Evolutionary conservation across 2,888 invertebrate species (phyloP).

Genomic region (Leistus spinibarbis): DNA sequence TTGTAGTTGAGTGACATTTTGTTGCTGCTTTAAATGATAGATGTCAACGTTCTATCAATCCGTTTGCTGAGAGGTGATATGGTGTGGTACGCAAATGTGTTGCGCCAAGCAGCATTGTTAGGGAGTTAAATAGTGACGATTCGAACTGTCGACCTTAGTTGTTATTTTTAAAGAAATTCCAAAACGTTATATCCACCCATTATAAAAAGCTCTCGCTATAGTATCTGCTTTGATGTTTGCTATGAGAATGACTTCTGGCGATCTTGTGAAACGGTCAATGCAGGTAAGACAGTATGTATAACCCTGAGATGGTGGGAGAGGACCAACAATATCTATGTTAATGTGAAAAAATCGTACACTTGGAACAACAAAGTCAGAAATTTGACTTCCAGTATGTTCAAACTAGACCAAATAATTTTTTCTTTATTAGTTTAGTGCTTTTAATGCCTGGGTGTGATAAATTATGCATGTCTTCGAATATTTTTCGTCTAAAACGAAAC

Average conservation of each 20-base stretch:
- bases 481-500: conserved; percentile 11
- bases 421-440: conserved; percentile 46
- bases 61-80: conserved; percentile 52
- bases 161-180: background rate
- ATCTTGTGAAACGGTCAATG: conserved; percentile 46
- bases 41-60: conserved; percentile 48
- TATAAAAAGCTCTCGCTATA: conserved; percentile 29
- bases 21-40: conserved; percentile 48
- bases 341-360: conserved; percentile 47
- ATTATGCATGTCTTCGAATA: conserved; percentile 43
- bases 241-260: conserved; percentile 48
- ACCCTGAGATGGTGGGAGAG: conserved; percentile 42
- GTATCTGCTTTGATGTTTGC: conserved; percentile 43
- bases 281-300: conserved; percentile 46
- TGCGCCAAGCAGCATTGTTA: conserved; percentile 40
- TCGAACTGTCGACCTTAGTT: background rate
- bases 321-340: conserved; percentile 50
- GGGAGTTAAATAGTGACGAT: background rate
- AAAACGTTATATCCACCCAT: background rate
- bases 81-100: conserved; percentile 46
- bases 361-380: conserved; percentile 45
- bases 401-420: conserved; percentile 52
- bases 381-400: conserved; percentile 49
- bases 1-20: conserved; percentile 41
- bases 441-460: conserved; percentile 46